Conservation (phyloP, 1,140 invertebrate genomes). For the Archivesica marissinica region DNA sequence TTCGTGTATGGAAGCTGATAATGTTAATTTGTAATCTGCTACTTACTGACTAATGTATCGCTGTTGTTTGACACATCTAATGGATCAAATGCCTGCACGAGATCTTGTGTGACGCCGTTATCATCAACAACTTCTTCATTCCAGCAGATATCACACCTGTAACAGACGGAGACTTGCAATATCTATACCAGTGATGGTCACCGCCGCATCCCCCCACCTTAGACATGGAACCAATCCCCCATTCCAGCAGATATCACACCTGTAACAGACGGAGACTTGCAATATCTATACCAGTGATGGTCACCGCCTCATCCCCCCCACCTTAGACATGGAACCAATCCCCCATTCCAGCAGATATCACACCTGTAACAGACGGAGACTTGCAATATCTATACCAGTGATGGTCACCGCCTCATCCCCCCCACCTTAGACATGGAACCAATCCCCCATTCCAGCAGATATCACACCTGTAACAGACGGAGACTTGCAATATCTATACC, state of each 20-base stretch:
- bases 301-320: too few relatives aligned
- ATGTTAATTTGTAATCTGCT: neutral
- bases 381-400: too few relatives aligned
- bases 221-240: too few relatives aligned
- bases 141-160: slow-evolving; percentile 71
- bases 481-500: neutral
- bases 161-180: slow-evolving; percentile 1
- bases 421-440: too few relatives aligned
- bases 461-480: slow-evolving; percentile 64
- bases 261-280: too few relatives aligned
- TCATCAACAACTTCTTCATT: slow-evolving; percentile 58
- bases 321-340: too few relatives aligned
- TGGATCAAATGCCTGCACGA: slow-evolving; percentile 78
- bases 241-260: too few relatives aligned
- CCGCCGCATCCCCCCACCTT: too few relatives aligned
- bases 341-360: too few relatives aligned
- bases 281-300: too few relatives aligned
- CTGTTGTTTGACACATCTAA: slow-evolving; percentile 75
- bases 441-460: slow-evolving; percentile 64
- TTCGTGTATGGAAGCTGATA: neutral
- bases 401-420: too few relatives aligned
- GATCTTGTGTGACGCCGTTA: slow-evolving; percentile 66
- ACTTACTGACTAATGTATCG: slow-evolving; percentile 74
- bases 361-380: slow-evolving; percentile 62
- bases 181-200: too few relatives aligned